These are phyloP conservation scores for Tachypleus tridentatus DNA, from an alignment of 1,140 invertebrate species.

Conservation along the genomic window DNA sequence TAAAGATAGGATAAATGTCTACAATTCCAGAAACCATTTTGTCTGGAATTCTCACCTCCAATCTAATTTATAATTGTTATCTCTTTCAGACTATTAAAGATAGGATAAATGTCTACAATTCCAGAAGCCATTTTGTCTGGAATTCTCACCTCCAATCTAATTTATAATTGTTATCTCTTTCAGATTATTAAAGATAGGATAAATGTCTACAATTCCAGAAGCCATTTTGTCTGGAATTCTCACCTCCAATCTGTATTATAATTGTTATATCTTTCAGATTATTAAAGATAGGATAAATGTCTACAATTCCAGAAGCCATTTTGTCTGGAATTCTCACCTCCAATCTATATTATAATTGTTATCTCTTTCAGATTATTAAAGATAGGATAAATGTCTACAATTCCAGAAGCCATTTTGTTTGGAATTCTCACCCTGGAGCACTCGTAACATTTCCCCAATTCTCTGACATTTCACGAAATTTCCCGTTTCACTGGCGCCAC, in stretches of 20 bases:
- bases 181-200: too few relatives aligned
- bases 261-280: conserved; percentile 44
- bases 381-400: conserved; percentile 65
- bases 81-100: conserved; percentile 64
- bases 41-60: conserved; percentile 74
- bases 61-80: too few relatives aligned
- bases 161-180: too few relatives aligned
- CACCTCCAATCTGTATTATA: too few relatives aligned
- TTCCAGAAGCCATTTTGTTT: conserved; percentile 59
- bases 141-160: conserved; percentile 73
- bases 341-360: too few relatives aligned
- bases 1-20: conserved; percentile 63
- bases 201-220: too few relatives aligned
- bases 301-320: conserved; percentile 55
- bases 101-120: conserved; percentile 57
- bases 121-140: conserved; percentile 68
- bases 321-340: conserved; percentile 78
- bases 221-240: too few relatives aligned
- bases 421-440: conserved; percentile 81
- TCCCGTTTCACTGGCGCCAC: conserved; percentile 42
- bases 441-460: conserved; percentile 69
- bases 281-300: conserved; percentile 69
- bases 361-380: conserved; percentile 55
- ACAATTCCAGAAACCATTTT: conserved; percentile 55
- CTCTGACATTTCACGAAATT: conserved; percentile 50